These are phyloP conservation scores for Tolmerus cingulatus DNA, from an alignment of 2,888 invertebrate species.

Conservation along the genomic window DNA sequence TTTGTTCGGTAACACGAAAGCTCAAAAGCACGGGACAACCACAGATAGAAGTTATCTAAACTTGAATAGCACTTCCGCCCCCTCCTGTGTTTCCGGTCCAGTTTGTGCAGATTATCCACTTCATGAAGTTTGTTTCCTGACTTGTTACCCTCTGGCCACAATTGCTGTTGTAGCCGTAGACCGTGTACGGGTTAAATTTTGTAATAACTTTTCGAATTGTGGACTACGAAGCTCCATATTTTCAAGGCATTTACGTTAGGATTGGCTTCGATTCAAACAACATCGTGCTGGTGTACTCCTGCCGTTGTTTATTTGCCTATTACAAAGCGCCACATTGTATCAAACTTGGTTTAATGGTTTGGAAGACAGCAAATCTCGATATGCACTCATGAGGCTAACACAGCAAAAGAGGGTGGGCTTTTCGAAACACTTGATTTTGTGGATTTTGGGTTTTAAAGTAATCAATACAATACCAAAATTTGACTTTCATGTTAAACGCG, in stretches of 20 bases:
- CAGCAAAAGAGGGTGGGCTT: background rate
- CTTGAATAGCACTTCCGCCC: conserved; percentile 32
- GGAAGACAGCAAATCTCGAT: conserved; percentile 6
- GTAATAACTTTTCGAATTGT: conserved; percentile 36
- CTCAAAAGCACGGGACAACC: conserved; percentile 1
- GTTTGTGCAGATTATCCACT: conserved; percentile 39
- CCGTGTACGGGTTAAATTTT: conserved; percentile 14
- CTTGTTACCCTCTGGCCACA: conserved; percentile 35
- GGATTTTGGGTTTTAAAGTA: background rate
- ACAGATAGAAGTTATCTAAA: conserved; percentile 35
- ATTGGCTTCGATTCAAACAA: conserved; percentile 39
- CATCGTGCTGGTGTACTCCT: background rate
- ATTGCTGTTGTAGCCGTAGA: conserved; percentile 13
- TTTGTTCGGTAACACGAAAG: conserved; percentile 18
- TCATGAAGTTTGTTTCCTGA: conserved; percentile 41
- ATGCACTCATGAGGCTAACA: background rate
- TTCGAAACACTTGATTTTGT: background rate
- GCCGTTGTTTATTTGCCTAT: conserved; percentile 35
- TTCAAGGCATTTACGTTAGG: conserved; percentile 18
- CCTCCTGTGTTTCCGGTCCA: conserved; percentile 39
- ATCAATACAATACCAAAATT: background rate
- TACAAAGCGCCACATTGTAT: conserved; percentile 33
- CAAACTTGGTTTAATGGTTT: conserved; percentile 16
- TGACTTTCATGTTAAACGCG: background rate
- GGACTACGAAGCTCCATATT: conserved; percentile 10